A percentile compares a stretch with the other conserved stretches of the same genome.
phyloP scores from a whole-genome alignment of 2,888 invertebrate genomes.

The Barypeithes pellucidus region DNA sequence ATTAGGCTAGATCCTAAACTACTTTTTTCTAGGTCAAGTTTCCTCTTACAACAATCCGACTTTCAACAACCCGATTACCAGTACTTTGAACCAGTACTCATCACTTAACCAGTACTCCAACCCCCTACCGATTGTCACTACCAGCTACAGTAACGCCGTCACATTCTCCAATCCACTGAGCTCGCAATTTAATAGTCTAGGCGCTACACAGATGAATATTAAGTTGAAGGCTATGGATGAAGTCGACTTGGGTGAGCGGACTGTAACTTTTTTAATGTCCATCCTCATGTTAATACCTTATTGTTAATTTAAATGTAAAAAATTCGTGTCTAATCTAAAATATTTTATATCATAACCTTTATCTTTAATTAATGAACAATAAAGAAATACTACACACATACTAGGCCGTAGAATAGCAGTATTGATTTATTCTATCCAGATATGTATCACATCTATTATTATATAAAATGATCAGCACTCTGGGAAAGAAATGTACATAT shows the following conservation, averaged over 20 bases:
- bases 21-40: constrained; percentile 63
- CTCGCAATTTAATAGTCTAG: constrained; percentile 74
- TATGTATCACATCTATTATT: too few species aligned
- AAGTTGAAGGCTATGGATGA: constrained; percentile 84
- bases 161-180: constrained; percentile 80
- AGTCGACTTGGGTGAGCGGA: constrained; percentile 75
- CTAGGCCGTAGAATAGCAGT: too few species aligned
- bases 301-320: too few species aligned
- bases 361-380: neutral
- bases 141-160: constrained; percentile 69
- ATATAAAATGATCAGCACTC: too few species aligned
- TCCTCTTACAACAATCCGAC: constrained; percentile 72
- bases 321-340: neutral
- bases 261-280: neutral
- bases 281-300: too few species aligned
- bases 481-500: too few species aligned
- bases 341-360: neutral
- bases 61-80: constrained; percentile 71
- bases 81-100: constrained; percentile 69
- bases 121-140: constrained; percentile 65
- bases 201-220: constrained; percentile 72
- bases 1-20: neutral
- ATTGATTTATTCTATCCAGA: too few species aligned
- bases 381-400: too few species aligned
- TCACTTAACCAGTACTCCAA: constrained; percentile 67